Base-by-base conservation (phyloP, 1,140 invertebrate species). In the Papilio aristodemus region DNA sequence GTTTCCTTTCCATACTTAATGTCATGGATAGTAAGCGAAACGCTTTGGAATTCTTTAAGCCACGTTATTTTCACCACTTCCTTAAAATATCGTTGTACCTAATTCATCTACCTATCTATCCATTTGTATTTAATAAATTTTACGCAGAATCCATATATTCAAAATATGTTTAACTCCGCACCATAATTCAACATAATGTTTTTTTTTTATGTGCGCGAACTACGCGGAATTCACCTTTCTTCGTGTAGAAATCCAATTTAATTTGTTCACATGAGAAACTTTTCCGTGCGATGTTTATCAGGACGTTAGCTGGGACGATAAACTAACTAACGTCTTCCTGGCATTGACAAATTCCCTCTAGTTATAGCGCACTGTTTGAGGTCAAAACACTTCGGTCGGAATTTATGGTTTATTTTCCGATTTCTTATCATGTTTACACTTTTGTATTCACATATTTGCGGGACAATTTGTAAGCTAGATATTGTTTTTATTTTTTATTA, bases 281-380 rank as follows among this genome's bases (percentile, higher is more conserved):
- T 64, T 66, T 66, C 37, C 41, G 22, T 46, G 41, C 22, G 63
- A 46, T 66, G 63, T 66, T 66, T 66, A 66, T 66, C 63, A 32
- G 63, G 25, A 66, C 41, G 63, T 36, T 66, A 66, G 63, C 63
- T 66, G 17, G 41, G 41, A 66, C 39, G 19, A 66, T 66, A 66
- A 66, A 66, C 39, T 66, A 66, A 66, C 63, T 32, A 50, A 43
- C 41, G 63, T 66, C 63, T 66, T 50, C 63, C 41, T 66, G 63
- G 63, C 38, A 66, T 50, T 66, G 63, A 66, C 63, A 66, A 46
- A 66, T 66, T 50, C 25, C 17, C 63, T 46, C 50, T 50, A 66
- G 39, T 66, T 50, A 66, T 43, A 43, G 60, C 60, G 43, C 19
- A 27, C 41, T 25, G 63, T 66, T 46, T 66, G 41, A 66, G 63